Evolutionary conservation across 2,888 invertebrate species (phyloP), one percentile per base, ranked within the genome.

Genomic region (Cylloceria caligata): DNA sequence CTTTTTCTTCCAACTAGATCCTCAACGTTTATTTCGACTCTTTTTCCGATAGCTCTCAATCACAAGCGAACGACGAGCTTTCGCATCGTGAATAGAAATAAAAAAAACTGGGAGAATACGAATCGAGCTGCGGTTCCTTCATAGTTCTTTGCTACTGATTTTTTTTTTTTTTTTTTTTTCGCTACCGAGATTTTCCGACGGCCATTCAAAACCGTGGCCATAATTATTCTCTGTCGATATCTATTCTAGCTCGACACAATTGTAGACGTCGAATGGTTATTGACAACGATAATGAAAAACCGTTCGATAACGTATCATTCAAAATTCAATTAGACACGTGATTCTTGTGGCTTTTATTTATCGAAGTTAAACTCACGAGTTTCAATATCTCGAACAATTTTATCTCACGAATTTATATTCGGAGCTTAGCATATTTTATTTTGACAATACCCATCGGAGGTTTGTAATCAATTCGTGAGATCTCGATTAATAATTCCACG

Each of bases 151-250:
- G 36, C 24, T 11, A n/a, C 3, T 4, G 19, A 24, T 13, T 73
- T 30, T 3, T 4, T 30, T 30, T 30, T 30, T 30, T 30, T 30
- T 30, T 30, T 30, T 49, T 60, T 49, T 13, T 49, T 47, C 19
- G 11, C 16, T 9, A 5, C 11, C 39, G 6, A 49, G 36, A 49
- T 39, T 67, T 67, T 30, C 39, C 64, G 24, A 60, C 30, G 64
- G 47, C 27, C 71, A 75, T 65, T 47, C 39, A 30, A 47, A 65
- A 64, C 65, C 34, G 39, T 47, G 5, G 64, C 3, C 30, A 65
- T 47, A 74, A 75, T 69, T 75, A 74, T 74, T 74, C 13, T 49
- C 27, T 34, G 21, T 36, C 30, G 21, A 45, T 73, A 69, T n/a
- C 62, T n/a, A 27, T 42, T 42, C 67, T 62, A 9, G 27, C 65